A percentile compares a stretch with the other conserved stretches of the same genome.
These are phyloP conservation scores for Himalopsyche phryganea DNA, from an alignment of 1,140 invertebrate species.

Conservation along the genomic window DNA sequence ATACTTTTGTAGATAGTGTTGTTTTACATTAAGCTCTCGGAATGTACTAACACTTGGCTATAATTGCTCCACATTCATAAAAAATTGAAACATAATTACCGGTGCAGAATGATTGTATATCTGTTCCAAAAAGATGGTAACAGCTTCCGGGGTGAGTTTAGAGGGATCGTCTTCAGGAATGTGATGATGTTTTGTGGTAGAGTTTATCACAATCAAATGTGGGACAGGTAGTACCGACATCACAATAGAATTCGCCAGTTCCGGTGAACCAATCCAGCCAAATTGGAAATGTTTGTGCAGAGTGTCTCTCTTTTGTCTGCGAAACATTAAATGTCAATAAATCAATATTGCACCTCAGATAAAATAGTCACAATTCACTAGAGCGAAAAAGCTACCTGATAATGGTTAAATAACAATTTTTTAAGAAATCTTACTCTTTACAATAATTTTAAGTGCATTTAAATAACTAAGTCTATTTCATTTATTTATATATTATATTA, in stretches of 20 bases:
- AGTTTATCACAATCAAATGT: slow-evolving; percentile 85
- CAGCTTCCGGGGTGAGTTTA: slow-evolving; percentile 73
- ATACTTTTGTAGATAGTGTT: no score
- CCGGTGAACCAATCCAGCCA: slow-evolving; percentile 84
- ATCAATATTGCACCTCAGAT: slow-evolving; percentile 3
- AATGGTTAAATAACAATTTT: no score
- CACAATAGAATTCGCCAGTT: slow-evolving; percentile 86
- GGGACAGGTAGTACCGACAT: slow-evolving; percentile 80
- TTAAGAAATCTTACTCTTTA: no score
- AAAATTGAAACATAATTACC: slow-evolving; percentile 52
- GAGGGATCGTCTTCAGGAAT: slow-evolving; percentile 80
- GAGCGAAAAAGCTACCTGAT: no score
- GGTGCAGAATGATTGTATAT: slow-evolving; percentile 70
- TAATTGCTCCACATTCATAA: no score
- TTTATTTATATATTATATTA: no score
- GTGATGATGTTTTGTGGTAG: slow-evolving; percentile 85
- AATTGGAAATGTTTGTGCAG: slow-evolving; percentile 87
- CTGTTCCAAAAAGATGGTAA: slow-evolving; percentile 73
- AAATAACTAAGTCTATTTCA: no score
- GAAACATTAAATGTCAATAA: slow-evolving; percentile 29
- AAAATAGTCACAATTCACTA: no score
- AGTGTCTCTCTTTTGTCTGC: slow-evolving; percentile 66
- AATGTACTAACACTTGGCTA: no score
- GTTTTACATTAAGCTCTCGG: no score
- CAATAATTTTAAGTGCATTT: neutral